Evolutionary conservation across 2,113 vertebrate genomes (phyloP).

Genomic region (Sapayoa aenigma): DNA sequence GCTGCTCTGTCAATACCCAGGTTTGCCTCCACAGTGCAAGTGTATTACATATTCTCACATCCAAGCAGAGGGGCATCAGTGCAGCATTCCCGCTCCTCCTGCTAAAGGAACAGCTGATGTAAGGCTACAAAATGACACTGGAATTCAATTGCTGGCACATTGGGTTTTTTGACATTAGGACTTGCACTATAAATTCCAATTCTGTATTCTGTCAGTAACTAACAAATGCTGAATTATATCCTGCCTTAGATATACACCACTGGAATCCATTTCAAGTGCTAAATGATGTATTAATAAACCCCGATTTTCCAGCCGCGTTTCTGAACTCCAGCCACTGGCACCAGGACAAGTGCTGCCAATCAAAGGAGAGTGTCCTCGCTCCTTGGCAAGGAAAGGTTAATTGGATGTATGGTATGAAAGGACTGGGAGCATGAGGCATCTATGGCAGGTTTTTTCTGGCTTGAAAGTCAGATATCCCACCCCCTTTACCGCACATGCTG

Average conservation of each 20-base stretch:
- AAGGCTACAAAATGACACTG: not conserved
- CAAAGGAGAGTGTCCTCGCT: slow-evolving; percentile 63
- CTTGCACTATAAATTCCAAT: slow-evolving; percentile 68
- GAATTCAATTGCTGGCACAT: slow-evolving; percentile 62
- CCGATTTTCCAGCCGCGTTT: slow-evolving; percentile 66
- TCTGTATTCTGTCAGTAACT: slow-evolving; percentile 69
- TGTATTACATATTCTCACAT: not conserved
- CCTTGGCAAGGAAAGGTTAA: slow-evolving; percentile 73
- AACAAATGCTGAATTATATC: slow-evolving; percentile 74
- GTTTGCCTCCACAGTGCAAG: not conserved
- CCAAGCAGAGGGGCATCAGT: slow-evolving; percentile 1
- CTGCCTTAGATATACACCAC: slow-evolving; percentile 63
- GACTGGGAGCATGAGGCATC: not conserved
- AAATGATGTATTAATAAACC: slow-evolving; percentile 78
- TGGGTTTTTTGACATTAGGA: slow-evolving; percentile 57
- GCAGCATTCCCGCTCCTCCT: slow-evolving; percentile 44
- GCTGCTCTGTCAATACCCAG: not conserved
- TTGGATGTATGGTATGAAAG: slow-evolving; percentile 53
- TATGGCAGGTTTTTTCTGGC: not conserved
- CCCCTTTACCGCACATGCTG: not conserved
- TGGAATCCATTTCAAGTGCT: slow-evolving; percentile 72
- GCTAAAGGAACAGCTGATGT: not conserved
- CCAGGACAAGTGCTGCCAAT: slow-evolving; percentile 56
- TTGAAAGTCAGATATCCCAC: not conserved
- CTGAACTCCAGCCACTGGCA: slow-evolving; percentile 43